Evolutionary conservation across 2,113 vertebrate species (phyloP), one percentile per base, ranked within the genome.

Genomic region (Euleptes europaea): DNA sequence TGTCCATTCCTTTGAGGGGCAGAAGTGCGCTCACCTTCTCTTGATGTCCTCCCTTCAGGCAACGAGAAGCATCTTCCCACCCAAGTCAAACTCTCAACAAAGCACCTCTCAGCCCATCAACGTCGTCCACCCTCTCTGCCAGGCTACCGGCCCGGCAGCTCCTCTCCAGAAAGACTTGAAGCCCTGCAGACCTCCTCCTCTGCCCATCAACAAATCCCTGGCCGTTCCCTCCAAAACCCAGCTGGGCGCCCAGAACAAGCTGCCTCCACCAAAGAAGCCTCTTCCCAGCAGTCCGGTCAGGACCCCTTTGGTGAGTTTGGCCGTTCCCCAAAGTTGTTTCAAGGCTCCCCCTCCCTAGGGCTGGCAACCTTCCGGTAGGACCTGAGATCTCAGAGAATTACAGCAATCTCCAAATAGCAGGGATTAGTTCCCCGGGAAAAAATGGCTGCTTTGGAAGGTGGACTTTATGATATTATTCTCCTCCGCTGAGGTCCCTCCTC

Each of bases 191-290:
- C 97, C 96, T 1, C 95, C 96, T 2, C 89, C 92, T 0, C 88
- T 91, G 0, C 94, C 93, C 0, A 88, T 88, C 35, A 80, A 87
- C 78, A 96, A 94, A 71, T 95, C 95, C 0, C 93, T 95, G 0
- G 9, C 66, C 47, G 13, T 47, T 0, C 70, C 76, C 15, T 0
- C 54, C 82, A 90, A 83, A 83, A 10, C 1, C 0, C n/a, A 17
- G n/a, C 40, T 40, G 0, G 1, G 51, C 3, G 84, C 91, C 2
- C 92, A 94, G 23, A 92, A 89, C 74, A 97, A 97, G 85, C 95
- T 97, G 19, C 97, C 94, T 0, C 96, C 98, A 0, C 98, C 98
- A 0, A 97, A 93, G 96, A 98, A 97, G 44, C 97, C 98, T 10
- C 96, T 98, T 35, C 98, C 98, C 23, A 95, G 96, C 84, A 97